Base-by-base conservation (phyloP, 2,888 invertebrate genomes). In the Penaeus monodon region DNA sequence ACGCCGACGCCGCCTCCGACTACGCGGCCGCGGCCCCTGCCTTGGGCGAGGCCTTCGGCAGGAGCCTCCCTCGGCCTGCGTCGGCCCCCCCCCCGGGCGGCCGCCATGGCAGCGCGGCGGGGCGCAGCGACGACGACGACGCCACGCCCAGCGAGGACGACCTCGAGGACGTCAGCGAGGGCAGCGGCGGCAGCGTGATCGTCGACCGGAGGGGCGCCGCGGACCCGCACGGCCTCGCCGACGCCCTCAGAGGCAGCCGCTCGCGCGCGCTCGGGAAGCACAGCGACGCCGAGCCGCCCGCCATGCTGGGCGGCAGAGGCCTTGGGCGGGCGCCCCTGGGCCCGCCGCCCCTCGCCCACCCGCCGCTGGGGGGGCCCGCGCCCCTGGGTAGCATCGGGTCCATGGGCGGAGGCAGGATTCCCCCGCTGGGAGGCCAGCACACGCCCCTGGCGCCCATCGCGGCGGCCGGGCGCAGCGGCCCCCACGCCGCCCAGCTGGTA, bases 371-470 rank as follows among this genome's bases (percentile, higher is more conserved):
- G 10, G 82, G 81, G 64, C 66, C 82, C 49, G 12, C 68, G 12
- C 33, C 73, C 14, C 79, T 82, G 10, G 80, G 81, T 17, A 10
- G 65, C 20, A 24, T 27, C 33, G 27, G 27, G 63, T 49, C 78
- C 22, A 10, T 83, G 57, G 82, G 79, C n/a, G 78, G 70, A 7
- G 78, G 63, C 38, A 33, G 79, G 38, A 80, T 86, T 20, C 86
- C 86, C 29, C 86, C 86, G 27, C 27, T 86, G 12, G 86, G 86
- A 33, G 86, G 86, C n/a, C 86, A 83, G 12, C 49, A 83, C 27
- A 86, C 86, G 63, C 86, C 86, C 68, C 22, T 86, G 33, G 86
- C 79, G 24, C 86, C 86, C 44, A 86, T 86, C 57, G 86, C 86
- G 29, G 78, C 86, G 22, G 86, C 86, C 29, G 83, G 33, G 29